Conservation (phyloP, 2,888 invertebrate species). For the Pyrrhosoma nymphula region DNA sequence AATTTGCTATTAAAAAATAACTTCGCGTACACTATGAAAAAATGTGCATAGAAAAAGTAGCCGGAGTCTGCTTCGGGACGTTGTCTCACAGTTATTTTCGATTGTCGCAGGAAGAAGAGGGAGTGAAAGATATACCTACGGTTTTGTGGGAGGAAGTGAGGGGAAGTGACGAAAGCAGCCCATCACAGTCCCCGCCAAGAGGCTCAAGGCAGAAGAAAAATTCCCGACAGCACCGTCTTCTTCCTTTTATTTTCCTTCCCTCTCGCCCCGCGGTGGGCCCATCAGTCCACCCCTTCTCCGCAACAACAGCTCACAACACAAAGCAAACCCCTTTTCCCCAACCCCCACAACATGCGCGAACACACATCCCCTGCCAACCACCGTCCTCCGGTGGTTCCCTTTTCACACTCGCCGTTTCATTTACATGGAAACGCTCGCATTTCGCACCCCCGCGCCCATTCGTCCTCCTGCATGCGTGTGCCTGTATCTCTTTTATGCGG, state of each 20-base stretch:
- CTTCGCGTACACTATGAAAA: too few species aligned
- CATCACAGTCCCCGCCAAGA: background rate
- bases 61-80: too few species aligned
- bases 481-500: background rate
- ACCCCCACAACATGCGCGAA: background rate
- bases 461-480: background rate
- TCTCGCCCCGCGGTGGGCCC: background rate
- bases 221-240: background rate
- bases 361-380: background rate
- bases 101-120: background rate
- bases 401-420: constrained; percentile 43
- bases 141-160: background rate
- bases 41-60: too few species aligned
- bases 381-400: background rate
- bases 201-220: background rate
- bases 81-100: background rate
- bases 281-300: background rate
- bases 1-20: too few species aligned
- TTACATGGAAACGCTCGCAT: constrained; percentile 49
- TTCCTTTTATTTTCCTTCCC: constrained; percentile 1
- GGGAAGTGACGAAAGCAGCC: background rate
- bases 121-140: background rate
- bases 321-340: background rate
- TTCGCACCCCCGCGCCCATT: background rate
- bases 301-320: too few species aligned